Percentiles rank a stretch among this genome's conserved stretches.
phyloP scores from a whole-genome alignment of 2,113 vertebrate species.

The Fregetta grallaria region DNA sequence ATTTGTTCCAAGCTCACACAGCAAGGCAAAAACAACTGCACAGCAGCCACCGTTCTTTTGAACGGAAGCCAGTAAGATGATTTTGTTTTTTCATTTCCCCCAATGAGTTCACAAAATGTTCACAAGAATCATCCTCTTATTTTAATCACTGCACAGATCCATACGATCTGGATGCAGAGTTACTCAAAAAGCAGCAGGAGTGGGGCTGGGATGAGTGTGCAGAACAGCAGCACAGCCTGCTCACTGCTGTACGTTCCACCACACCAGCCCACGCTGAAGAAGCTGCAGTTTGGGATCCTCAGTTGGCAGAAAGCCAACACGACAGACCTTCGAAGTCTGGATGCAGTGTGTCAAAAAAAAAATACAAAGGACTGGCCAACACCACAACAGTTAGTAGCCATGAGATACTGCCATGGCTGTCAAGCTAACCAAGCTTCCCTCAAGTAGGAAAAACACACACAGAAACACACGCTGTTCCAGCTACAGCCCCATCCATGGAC shows the following conservation, averaged over 20 bases:
- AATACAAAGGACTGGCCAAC: background rate
- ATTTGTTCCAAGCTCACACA: background rate
- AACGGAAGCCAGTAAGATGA: background rate
- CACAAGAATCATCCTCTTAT: background rate
- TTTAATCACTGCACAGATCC: background rate
- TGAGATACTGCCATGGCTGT: background rate
- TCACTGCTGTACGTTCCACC: background rate
- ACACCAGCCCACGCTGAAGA: accelerated
- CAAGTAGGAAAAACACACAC: background rate
- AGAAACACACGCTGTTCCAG: background rate
- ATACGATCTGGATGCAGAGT: background rate
- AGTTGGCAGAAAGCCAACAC: background rate
- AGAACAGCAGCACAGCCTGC: background rate
- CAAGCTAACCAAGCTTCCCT: background rate
- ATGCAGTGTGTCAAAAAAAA: background rate
- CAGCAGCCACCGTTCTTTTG: background rate
- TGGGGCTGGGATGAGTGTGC: background rate
- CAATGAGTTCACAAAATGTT: background rate
- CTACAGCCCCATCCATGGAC: background rate
- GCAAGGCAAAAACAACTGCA: slow-evolving; percentile 17
- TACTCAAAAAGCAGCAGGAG: background rate
- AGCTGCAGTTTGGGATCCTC: background rate
- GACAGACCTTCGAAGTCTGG: background rate
- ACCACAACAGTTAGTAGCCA: background rate
- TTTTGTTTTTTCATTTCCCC: background rate